These are phyloP conservation scores for Archilochus colubris DNA, from an alignment of 2,113 vertebrate species.

Conservation along the genomic window DNA sequence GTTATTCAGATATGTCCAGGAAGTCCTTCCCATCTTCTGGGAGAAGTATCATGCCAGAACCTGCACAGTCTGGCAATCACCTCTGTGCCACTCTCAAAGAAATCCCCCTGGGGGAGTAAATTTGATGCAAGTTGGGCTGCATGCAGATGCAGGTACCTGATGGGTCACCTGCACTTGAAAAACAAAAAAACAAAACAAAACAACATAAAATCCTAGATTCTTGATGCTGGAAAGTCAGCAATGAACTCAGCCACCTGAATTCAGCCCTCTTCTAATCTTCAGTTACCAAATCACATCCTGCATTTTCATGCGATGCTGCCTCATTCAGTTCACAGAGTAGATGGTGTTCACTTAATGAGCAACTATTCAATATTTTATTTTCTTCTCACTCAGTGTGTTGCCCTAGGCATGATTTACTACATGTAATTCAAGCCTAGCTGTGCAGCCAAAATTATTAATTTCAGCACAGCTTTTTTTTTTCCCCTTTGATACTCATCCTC, in stretches of 20 bases:
- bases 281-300: conserved; percentile 19
- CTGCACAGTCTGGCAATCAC: background rate
- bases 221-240: background rate
- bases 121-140: background rate
- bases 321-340: conserved; percentile 33
- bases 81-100: accelerated
- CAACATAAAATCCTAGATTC: background rate
- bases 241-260: background rate
- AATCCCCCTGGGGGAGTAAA: background rate
- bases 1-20: background rate
- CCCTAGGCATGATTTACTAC: conserved; percentile 65
- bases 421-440: conserved; percentile 64
- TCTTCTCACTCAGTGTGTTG: conserved; percentile 64
- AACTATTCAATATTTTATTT: conserved; percentile 71
- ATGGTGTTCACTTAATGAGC: conserved; percentile 50
- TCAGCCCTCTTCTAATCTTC: conserved; percentile 2
- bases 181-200: background rate
- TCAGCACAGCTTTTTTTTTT: conserved; percentile 4
- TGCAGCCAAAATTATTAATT: conserved; percentile 66
- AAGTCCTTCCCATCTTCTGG: background rate
- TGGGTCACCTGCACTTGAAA: background rate
- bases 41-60: background rate
- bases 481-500: conserved; percentile 56
- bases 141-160: background rate
- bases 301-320: conserved; percentile 38